Percentiles rank a stretch among this genome's conserved stretches.
phyloP scores from a whole-genome alignment of 2,888 invertebrate species.

The Stomorhina lunata region DNA sequence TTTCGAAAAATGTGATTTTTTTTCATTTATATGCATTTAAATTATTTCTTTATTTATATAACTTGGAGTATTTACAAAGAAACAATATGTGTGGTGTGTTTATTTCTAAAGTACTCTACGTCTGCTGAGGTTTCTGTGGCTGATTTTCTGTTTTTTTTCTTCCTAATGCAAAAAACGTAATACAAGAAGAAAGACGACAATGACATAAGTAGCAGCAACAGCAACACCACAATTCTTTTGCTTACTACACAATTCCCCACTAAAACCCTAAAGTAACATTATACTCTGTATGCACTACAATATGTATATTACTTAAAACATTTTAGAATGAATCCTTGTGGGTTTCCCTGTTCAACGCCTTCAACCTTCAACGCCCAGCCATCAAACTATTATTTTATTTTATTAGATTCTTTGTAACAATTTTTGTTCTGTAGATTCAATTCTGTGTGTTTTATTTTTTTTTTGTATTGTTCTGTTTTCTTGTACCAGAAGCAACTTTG shows the following conservation, averaged over 20 bases:
- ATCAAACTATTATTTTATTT: slow-evolving; percentile 12
- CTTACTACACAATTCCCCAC: background rate
- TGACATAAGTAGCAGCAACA: slow-evolving; percentile 20
- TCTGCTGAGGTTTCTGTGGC: slow-evolving; percentile 46
- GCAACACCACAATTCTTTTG: background rate
- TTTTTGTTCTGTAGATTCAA: background rate
- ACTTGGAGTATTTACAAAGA: background rate
- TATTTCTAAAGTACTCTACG: background rate
- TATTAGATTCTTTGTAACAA: slow-evolving; percentile 10
- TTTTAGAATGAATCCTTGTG: slow-evolving; percentile 57
- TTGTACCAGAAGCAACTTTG: slow-evolving; percentile 42
- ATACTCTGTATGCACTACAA: background rate
- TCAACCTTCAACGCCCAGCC: background rate
- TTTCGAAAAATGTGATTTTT: no score
- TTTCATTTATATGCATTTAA: no score
- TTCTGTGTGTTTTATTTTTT: background rate
- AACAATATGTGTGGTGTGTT: background rate
- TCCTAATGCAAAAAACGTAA: background rate
- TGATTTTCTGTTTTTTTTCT: slow-evolving; percentile 16
- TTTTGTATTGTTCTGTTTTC: background rate
- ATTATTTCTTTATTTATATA: background rate
- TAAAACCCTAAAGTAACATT: slow-evolving; percentile 2
- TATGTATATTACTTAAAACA: slow-evolving; percentile 3
- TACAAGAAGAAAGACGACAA: slow-evolving; percentile 34
- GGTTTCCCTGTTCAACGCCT: slow-evolving; percentile 20